Evolutionary conservation across 2,113 vertebrate genomes (phyloP), one percentile per base, ranked within the genome.

Genomic region (Takifugu bimaculatus): DNA sequence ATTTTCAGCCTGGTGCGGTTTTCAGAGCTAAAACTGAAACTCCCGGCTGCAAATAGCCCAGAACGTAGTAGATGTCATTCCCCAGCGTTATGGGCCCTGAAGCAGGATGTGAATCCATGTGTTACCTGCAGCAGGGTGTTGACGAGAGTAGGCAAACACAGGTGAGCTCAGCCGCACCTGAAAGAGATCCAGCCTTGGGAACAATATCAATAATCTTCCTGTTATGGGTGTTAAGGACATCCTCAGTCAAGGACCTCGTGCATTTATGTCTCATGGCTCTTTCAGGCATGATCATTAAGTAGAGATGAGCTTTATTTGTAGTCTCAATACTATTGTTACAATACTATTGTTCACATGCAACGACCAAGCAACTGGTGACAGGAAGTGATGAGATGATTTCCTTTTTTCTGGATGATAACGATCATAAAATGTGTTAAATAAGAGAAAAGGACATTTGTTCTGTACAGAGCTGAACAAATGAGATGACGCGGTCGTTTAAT

Each of bases 21-120:
- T 39, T 39, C 11, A 39, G 4, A 39, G 35, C 35, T 39, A 39
- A 39, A 39, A 39, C 9, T 2, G 35, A 39, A 39, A 11, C 11
- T 39, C 11, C 35, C 35, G 7, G 35, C 35, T 39, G 35, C 35
- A 39, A 10, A 10, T 10, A 39, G 11, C 7, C 7, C 7, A 32
- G 29, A 32, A 39, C 35, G 11, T 9, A 39, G 11, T 10, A 1
- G 7, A 2, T 39, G 2, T 42, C 11, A 10, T 26, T 43, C 45
- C 42, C 25, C 32, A 52, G 29, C 39, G 5, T 20, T 29, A 25
- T 26, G 32, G 12, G 56, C 15, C 51, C 15, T 25, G 15, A 3
- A 78, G 50, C 71, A 82, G 83, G 82, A 80, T 79, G 65, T 85
- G n/a, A n/a, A 32, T 63, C 60, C 48, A 68, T 81, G 52, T 35